Conservation (phyloP, 2,113 vertebrate species). For the Natator depressus region DNA sequence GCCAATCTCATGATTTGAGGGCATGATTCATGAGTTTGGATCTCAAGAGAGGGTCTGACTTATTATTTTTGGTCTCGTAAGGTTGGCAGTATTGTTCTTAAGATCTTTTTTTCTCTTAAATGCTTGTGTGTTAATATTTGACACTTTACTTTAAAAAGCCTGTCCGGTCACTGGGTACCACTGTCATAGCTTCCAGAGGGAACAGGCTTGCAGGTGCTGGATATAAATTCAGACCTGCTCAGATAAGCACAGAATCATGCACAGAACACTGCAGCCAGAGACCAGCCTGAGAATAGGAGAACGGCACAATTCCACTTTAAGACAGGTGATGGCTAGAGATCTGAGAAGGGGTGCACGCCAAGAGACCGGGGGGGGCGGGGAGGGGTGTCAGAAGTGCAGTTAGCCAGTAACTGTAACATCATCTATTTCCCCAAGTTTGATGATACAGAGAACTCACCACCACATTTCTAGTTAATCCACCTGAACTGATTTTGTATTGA, state of each 20-base stretch:
- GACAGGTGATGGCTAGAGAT: accelerated
- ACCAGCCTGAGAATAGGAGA: neutral
- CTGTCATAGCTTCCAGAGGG: neutral
- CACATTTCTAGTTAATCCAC: neutral
- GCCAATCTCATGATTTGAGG: neutral
- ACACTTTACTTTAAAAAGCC: neutral
- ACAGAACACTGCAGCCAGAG: neutral
- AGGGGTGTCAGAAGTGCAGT: neutral
- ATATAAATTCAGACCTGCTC: neutral
- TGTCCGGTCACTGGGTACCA: neutral
- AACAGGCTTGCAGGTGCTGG: neutral
- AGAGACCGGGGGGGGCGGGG: neutral
- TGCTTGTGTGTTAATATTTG: neutral
- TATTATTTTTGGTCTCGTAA: neutral
- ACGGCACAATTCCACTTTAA: neutral
- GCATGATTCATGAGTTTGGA: neutral
- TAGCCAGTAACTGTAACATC: neutral
- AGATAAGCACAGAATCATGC: neutral
- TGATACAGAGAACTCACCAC: neutral
- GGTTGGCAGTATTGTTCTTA: neutral
- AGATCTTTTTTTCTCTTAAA: neutral
- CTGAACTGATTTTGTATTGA: neutral
- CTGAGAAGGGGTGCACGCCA: neutral
- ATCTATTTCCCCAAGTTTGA: neutral
- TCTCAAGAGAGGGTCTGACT: neutral